Evolutionary conservation across 2,888 invertebrate species (phyloP).

Genomic region (Tipula lateralis): DNA sequence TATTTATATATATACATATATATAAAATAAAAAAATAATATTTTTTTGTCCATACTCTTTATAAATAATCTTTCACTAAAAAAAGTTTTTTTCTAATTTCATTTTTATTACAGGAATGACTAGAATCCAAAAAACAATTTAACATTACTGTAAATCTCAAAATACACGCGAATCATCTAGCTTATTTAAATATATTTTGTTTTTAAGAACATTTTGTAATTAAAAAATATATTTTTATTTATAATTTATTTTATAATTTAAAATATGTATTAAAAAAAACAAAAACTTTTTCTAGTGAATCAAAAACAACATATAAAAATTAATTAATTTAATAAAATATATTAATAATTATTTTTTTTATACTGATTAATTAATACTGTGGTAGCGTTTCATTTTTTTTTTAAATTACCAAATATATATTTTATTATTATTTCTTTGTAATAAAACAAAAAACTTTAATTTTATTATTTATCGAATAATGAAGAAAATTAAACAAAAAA

Average conservation of each 20-base stretch:
- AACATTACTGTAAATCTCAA: neutral
- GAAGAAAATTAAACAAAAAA: neutral
- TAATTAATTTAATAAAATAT: slow-evolving; percentile 14
- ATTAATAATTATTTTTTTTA: neutral
- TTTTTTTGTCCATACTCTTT: slow-evolving; percentile 6
- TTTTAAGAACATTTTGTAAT: neutral
- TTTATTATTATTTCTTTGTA: neutral
- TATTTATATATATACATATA: too few species aligned
- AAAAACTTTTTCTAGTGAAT: slow-evolving; percentile 19
- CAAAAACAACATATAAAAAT: neutral
- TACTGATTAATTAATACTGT: slow-evolving; percentile 4
- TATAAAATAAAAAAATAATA: neutral
- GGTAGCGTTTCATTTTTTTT: neutral
- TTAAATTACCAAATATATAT: slow-evolving; percentile 7
- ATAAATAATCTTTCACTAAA: neutral
- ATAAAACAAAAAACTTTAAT: neutral
- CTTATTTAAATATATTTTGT: neutral
- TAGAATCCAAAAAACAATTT: neutral
- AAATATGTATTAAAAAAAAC: neutral
- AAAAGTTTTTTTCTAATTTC: neutral
- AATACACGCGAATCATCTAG: neutral
- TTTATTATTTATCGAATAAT: slow-evolving; percentile 24
- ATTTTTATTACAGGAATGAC: neutral
- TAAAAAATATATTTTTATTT: neutral
- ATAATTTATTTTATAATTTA: neutral